Evolutionary conservation across 2,113 vertebrate species (phyloP).

Genomic region (Thalassoma bifasciatum): DNA sequence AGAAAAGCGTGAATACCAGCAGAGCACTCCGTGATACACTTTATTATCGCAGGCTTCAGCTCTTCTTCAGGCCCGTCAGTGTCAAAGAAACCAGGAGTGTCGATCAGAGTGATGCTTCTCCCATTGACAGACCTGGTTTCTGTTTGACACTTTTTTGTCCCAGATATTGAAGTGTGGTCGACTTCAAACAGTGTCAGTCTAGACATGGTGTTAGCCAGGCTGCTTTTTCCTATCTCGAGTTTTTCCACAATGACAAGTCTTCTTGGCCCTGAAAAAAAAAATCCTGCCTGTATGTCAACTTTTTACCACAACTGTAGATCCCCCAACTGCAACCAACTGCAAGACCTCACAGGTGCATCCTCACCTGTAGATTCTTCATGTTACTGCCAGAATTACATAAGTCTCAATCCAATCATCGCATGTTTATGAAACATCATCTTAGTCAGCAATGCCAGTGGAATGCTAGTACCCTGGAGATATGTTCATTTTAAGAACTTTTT

Average conservation of each 20-base stretch:
- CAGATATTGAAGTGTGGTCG: neutral
- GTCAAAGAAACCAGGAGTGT: constrained; percentile 60
- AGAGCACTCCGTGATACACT: constrained; percentile 22
- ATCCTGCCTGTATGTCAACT: too few relatives aligned
- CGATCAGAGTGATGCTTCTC: constrained; percentile 37
- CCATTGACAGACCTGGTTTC: constrained; percentile 24
- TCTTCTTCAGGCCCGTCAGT: neutral
- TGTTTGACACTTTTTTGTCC: neutral
- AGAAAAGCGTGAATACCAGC: constrained; percentile 54
- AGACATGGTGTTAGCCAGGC: constrained; percentile 44
- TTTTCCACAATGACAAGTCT: constrained; percentile 45
- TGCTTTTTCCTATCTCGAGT: constrained; percentile 57
- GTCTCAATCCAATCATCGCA: too few relatives aligned
- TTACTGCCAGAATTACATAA: too few relatives aligned
- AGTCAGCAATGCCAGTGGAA: too few relatives aligned
- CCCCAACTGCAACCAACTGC: too few relatives aligned
- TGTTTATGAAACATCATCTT: too few relatives aligned
- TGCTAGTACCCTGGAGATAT: too few relatives aligned
- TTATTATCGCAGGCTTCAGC: constrained; percentile 22
- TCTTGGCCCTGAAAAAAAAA: neutral
- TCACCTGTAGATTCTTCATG: too few relatives aligned
- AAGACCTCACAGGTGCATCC: too few relatives aligned
- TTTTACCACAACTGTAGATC: too few relatives aligned
- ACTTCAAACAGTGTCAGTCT: neutral
- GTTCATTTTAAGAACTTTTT: too few relatives aligned